These are phyloP conservation scores for Proales similis DNA, from an alignment of 1,140 invertebrate genomes.

Conservation along the genomic window DNA sequence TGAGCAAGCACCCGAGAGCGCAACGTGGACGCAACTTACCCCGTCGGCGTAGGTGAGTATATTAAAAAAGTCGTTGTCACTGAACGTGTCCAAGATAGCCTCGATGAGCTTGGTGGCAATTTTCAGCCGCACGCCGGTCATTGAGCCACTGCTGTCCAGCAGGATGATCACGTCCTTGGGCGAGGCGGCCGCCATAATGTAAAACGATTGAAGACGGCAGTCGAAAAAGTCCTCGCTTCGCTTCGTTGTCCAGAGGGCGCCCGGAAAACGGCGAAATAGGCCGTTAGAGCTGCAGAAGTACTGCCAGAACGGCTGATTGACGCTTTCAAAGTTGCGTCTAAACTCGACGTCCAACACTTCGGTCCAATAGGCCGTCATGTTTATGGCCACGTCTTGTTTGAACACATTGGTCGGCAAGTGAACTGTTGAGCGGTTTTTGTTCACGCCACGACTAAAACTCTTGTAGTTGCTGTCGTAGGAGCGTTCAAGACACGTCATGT, in stretches of 20 bases:
- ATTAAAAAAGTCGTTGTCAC: slow-evolving; percentile 94
- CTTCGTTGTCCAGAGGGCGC: slow-evolving; percentile 10
- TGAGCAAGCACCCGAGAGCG: no score
- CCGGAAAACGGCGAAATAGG: slow-evolving; percentile 18
- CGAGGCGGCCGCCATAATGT: slow-evolving; percentile 90
- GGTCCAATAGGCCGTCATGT: slow-evolving; percentile 25
- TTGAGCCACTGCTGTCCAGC: slow-evolving; percentile 89
- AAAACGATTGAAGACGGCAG: slow-evolving; percentile 54
- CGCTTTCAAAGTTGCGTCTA: slow-evolving; percentile 23
- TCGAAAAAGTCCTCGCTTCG: slow-evolving; percentile 36
- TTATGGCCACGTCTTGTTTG: slow-evolving; percentile 18
- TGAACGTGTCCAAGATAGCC: slow-evolving; percentile 84
- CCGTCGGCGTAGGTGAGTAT: slow-evolving; percentile 58
- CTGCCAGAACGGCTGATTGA: slow-evolving; percentile 35
- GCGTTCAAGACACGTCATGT: slow-evolving; percentile 18
- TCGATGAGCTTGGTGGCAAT: slow-evolving; percentile 85
- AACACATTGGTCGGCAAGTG: slow-evolving; percentile 37
- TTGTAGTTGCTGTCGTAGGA: slow-evolving; percentile 32
- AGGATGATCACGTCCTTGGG: slow-evolving; percentile 94
- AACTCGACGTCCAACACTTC: slow-evolving; percentile 4
- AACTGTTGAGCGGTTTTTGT: slow-evolving; percentile 13
- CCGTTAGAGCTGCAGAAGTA: slow-evolving; percentile 37
- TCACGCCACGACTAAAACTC: slow-evolving; percentile 17
- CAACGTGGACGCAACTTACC: not conserved
- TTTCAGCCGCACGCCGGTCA: slow-evolving; percentile 82